Conservation (phyloP, 2,113 vertebrate species). For the Tachuris rubrigastra region DNA sequence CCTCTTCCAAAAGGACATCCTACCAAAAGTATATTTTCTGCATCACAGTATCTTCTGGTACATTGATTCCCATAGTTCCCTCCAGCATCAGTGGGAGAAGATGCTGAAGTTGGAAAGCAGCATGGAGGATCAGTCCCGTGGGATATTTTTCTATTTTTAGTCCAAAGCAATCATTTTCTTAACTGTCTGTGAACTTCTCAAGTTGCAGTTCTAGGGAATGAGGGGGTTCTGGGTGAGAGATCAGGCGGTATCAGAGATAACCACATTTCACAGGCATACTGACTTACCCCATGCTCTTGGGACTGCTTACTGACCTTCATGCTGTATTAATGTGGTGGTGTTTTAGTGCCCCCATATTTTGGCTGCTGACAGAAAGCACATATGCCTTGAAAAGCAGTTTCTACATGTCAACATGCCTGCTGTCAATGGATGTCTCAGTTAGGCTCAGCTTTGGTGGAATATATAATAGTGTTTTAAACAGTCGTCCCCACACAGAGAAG, state of each 20-base stretch:
- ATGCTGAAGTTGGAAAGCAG: not conserved
- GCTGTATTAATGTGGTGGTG: not conserved
- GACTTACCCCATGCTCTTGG: fast-evolving
- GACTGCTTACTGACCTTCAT: not conserved
- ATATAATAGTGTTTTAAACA: not conserved
- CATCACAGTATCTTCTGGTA: not conserved
- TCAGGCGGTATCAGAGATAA: not conserved
- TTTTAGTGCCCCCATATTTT: not conserved
- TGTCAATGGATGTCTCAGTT: not conserved
- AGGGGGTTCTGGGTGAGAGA: not conserved
- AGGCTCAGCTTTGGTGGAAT: not conserved
- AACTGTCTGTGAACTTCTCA: fast-evolving
- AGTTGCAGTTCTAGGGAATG: not conserved
- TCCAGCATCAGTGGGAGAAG: not conserved
- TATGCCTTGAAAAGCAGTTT: not conserved
- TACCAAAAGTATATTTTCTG: not conserved
- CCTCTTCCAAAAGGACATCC: not conserved
- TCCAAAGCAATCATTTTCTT: not conserved
- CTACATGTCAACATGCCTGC: not conserved
- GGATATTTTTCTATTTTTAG: not conserved
- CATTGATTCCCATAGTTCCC: not conserved
- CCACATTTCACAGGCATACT: not conserved
- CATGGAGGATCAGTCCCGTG: not conserved
- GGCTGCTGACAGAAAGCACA: not conserved
- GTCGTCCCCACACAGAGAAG: not conserved